Base-by-base conservation (phyloP, 2,888 invertebrate species). In the Matsumyia berberina region DNA sequence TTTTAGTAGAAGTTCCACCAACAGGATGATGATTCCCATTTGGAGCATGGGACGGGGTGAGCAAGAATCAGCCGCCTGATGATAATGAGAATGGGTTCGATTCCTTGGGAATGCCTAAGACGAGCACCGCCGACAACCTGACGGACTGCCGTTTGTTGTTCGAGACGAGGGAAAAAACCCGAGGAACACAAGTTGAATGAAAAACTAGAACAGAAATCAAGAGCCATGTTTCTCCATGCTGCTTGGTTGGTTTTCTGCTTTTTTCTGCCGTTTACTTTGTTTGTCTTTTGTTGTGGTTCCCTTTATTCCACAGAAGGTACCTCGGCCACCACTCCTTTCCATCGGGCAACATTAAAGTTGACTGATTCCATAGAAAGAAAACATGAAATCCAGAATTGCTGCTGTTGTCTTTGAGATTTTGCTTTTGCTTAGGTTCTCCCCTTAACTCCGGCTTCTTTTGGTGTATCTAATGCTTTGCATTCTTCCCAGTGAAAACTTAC, bases 201-300 rank as follows among this genome's bases (percentile, higher is more conserved):
- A 85, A 79, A 85, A 85, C 85, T 85, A 66, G 79, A 85, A 85
- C 85, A 79, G 74, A 74, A 70, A 70, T 79, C 58, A 69, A 79
- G 78, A 79, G 58, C 53, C 79, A 76, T 85, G 85, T 85, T 80
- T 74, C 62, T 42, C 31, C 72, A 78, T 72, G 44, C 57, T 74
- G 7, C 55, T 57, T 58, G 46, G 57, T 37, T 37, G 55, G 49
- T 46, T 64, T 39, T 24, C 11, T 42, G 17, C 29, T 9, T 37
- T 42, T 49, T 64, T 8, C 49, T 53, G 9, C 12, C 35, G 11
- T 42, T 35, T 39, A 35, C 17, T 60, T 69, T 55, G 62, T 29
- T 8, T 70, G 12, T 24, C 60, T 53, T 51, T 37, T 49, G 42
- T 42, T 42, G 15, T 49, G 49, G 29, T 33, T 70, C 39, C 46